These are phyloP conservation scores for Dipus sagitta DNA, from an alignment of 2,797 vertebrate genomes.

Conservation along the genomic window DNA sequence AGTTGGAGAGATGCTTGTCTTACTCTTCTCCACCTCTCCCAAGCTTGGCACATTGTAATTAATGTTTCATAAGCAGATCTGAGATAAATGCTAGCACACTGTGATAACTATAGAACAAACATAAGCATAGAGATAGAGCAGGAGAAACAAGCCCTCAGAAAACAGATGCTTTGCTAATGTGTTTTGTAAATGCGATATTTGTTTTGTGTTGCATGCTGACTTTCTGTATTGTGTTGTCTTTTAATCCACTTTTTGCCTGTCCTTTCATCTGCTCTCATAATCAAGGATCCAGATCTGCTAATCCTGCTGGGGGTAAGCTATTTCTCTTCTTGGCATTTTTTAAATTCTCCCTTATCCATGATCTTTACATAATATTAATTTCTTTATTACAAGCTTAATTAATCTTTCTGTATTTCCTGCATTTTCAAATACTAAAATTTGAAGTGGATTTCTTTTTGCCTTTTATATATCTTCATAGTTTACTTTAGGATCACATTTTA, in stretches of 20 bases:
- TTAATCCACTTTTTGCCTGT: slow-evolving; percentile 92
- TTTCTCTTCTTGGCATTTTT: slow-evolving; percentile 86
- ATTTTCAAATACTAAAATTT: slow-evolving; percentile 66
- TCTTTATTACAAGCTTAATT: slow-evolving; percentile 82
- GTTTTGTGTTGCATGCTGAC: slow-evolving; percentile 91
- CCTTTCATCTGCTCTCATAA: slow-evolving; percentile 94
- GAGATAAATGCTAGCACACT: not conserved
- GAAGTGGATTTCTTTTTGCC: slow-evolving; percentile 68
- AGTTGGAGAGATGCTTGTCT: not conserved
- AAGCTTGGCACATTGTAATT: not conserved
- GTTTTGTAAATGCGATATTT: slow-evolving; percentile 82
- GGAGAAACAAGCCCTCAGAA: not conserved
- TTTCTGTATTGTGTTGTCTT: slow-evolving; percentile 90
- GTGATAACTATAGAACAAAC: not conserved
- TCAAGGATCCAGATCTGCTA: slow-evolving; percentile 99
- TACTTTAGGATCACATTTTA: slow-evolving; percentile 29
- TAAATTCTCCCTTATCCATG: slow-evolving; percentile 49
- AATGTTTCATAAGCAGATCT: not conserved
- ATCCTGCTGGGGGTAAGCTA: slow-evolving; percentile 98
- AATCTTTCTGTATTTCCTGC: slow-evolving; percentile 61
- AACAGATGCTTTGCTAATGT: slow-evolving; percentile 62
- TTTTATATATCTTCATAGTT: slow-evolving; percentile 46
- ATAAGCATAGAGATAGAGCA: not conserved
- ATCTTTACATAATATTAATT: slow-evolving; percentile 60
- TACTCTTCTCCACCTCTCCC: not conserved